phyloP scores from a whole-genome alignment of 2,888 invertebrate genomes.

The Pteria penguin region DNA sequence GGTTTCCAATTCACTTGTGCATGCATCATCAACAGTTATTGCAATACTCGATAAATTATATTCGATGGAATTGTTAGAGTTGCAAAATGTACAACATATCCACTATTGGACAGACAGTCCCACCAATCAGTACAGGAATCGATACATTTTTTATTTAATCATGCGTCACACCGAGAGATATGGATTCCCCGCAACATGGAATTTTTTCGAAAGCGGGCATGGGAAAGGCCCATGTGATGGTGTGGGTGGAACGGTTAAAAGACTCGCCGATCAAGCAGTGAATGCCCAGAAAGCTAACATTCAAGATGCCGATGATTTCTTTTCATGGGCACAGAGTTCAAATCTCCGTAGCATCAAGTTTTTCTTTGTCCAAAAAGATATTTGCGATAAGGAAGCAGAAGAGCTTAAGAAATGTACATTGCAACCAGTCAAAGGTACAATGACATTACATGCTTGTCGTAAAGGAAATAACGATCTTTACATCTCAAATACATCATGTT shows the following conservation, averaged over 20 bases:
- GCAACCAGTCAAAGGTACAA: slow-evolving; percentile 13
- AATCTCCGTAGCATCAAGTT: no score
- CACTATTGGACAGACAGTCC: slow-evolving; percentile 20
- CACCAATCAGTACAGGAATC: slow-evolving; percentile 6
- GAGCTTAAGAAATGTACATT: not conserved
- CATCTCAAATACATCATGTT: slow-evolving; percentile 17
- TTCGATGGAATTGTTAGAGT: not conserved
- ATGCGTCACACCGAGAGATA: not conserved
- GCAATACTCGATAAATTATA: not conserved
- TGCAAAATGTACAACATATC: slow-evolving; percentile 2
- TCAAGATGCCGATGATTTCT: slow-evolving; percentile 16
- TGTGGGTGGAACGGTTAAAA: no score
- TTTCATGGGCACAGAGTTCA: not conserved
- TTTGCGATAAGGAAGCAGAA: not conserved
- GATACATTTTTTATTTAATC: slow-evolving; percentile 15
- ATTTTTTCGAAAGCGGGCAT: slow-evolving; percentile 10
- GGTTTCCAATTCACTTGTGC: no score
- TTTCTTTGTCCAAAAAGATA: not conserved
- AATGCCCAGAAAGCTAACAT: not conserved
- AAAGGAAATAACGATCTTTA: not conserved
- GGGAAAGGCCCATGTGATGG: slow-evolving; percentile 9
- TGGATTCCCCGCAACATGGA: slow-evolving; percentile 3
- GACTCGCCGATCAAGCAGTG: not conserved
- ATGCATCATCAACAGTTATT: slow-evolving; percentile 5
- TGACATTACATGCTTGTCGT: slow-evolving; percentile 7